Evolutionary conservation across 2,888 invertebrate genomes (phyloP), one percentile per base, ranked within the genome.

Genomic region (Clunio marinus): DNA sequence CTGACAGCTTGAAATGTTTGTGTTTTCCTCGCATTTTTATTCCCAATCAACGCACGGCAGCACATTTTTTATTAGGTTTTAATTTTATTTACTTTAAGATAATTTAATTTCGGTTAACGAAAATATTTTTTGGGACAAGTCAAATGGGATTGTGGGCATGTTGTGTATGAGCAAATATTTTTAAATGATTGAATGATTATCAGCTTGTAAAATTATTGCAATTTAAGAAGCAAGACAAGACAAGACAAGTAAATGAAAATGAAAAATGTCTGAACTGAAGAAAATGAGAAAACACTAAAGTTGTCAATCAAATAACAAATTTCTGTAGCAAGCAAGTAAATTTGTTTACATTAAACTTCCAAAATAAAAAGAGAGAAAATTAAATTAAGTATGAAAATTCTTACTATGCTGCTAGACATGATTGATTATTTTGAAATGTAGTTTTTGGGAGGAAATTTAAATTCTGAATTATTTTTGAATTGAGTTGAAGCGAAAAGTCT

Each of bases 1-100:
- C 46, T 63, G 63, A 63, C 63, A 63, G 63, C 45, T 46, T 63
- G 63, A 63, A 63, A 63, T 63, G 63, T 63, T 63, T 63, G 63
- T 63, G 46, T 46, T 63, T 63, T 25, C 63, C 37, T 63, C 63
- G 41, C 41, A 15, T 41, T 41, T n/a, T 41, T 41, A 41, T 22
- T 51, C 35, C n/a, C 20, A 62, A 15, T 32, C 37, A 20, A 35
- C n/a, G n/a, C n/a, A n/a, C n/a, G n/a, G n/a, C 62, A 37, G 28
- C 59, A 62, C 28, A 41, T 62, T 62, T n/a, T 62, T 37, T 63
- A 63, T 46, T 46, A 20, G 45, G 37, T 46, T 63, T 46, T 46
- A 63, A 63, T 46, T 63, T 63, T 27, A 51, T 51, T 22, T 17
- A 51, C 22, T 51, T 51, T 51, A 22, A 51, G 22, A 51, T 22